These are phyloP conservation scores for Eolophus roseicapilla DNA, from an alignment of 2,113 vertebrate genomes.

Conservation along the genomic window DNA sequence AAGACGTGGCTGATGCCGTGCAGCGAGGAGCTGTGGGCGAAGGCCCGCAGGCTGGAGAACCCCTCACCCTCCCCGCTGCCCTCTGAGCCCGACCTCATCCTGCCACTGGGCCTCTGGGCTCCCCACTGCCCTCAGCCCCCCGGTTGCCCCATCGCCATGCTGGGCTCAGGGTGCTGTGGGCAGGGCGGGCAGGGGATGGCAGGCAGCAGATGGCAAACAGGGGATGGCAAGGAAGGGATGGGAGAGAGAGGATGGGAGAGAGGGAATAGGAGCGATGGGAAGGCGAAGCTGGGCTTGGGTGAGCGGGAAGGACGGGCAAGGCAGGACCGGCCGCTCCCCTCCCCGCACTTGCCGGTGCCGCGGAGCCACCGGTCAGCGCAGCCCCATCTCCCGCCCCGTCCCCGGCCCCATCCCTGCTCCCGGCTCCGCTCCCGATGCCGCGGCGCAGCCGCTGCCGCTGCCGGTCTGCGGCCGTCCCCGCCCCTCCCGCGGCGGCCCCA, in stretches of 20 bases:
- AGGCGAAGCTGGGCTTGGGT: not conserved
- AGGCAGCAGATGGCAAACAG: no score
- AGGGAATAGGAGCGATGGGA: not conserved
- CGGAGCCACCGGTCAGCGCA: not conserved
- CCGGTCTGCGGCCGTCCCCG: no score
- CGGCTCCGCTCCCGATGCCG: not conserved
- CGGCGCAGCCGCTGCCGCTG: no score
- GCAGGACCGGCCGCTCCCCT: not conserved
- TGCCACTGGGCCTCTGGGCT: not conserved
- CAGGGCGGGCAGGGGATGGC: not conserved
- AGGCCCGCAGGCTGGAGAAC: constrained; percentile 82
- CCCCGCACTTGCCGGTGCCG: not conserved
- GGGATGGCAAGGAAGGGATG: no score
- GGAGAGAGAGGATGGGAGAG: not conserved
- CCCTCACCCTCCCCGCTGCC: constrained; percentile 17
- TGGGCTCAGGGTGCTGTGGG: not conserved
- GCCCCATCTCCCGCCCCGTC: not conserved
- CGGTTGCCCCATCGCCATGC: not conserved
- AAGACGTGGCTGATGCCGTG: constrained; percentile 91
- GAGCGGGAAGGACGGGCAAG: not conserved
- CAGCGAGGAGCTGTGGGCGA: constrained; percentile 85
- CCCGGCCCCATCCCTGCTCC: not conserved
- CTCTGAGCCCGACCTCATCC: constrained; percentile 13
- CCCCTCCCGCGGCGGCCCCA: no score
- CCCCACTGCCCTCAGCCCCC: not conserved